Percentiles rank a stretch among this genome's conserved stretches.
Evolutionary conservation across 2,113 vertebrate species (phyloP).

Genomic region (Arizona elegans): DNA sequence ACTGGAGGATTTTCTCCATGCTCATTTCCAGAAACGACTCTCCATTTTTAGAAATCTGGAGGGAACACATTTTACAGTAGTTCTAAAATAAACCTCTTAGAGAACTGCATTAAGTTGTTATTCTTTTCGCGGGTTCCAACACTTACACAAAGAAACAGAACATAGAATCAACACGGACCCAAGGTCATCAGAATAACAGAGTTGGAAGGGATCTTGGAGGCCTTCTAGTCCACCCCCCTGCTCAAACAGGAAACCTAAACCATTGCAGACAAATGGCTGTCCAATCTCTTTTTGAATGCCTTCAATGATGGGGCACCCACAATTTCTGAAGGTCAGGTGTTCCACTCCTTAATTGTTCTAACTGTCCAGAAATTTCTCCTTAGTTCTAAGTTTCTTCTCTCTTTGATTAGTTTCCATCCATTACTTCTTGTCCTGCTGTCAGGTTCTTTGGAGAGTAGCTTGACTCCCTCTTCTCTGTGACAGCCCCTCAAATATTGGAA

Average conservation of each 20-base stretch:
- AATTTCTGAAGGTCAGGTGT: background rate
- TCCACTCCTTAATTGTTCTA: background rate
- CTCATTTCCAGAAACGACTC: background rate
- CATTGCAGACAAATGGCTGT: rapidly evolving
- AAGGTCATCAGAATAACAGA: background rate
- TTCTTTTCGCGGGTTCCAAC: background rate
- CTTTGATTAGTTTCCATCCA: background rate
- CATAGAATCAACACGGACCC: background rate
- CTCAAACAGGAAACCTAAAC: rapidly evolving
- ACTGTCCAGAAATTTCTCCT: background rate
- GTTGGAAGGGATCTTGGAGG: background rate
- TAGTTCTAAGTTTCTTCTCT: too few relatives aligned
- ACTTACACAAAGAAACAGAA: background rate
- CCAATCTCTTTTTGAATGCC: rapidly evolving
- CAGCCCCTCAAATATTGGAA: too few relatives aligned
- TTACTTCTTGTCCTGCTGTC: too few relatives aligned
- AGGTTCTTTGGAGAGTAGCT: too few relatives aligned
- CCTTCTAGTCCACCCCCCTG: background rate
- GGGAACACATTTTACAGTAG: background rate
- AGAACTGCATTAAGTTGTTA: background rate
- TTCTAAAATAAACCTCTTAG: background rate
- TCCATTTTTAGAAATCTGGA: background rate
- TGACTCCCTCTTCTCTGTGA: too few relatives aligned
- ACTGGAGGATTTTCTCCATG: background rate
- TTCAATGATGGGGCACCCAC: background rate